Conservation (phyloP, 1,140 invertebrate genomes). For the Drosophila tropicalis region DNA sequence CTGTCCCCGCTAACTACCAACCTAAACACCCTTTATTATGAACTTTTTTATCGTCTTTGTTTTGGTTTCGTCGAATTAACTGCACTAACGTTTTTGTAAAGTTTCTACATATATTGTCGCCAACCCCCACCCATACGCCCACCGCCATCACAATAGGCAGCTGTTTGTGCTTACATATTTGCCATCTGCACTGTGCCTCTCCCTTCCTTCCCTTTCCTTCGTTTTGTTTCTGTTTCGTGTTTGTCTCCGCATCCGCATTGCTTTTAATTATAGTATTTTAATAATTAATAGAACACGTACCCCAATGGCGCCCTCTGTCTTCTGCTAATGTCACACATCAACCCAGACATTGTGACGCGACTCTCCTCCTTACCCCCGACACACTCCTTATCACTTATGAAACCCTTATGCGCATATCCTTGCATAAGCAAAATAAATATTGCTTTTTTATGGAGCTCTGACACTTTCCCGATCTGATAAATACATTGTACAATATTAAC, state of each 20-base stretch:
- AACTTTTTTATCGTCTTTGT: neutral
- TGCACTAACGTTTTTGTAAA: conserved; percentile 38
- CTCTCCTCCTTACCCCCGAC: neutral
- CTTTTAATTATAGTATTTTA: conserved; percentile 25
- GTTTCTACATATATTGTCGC: conserved; percentile 32
- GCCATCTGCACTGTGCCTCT: conserved; percentile 5
- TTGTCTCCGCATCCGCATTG: conserved; percentile 6
- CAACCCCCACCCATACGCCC: neutral
- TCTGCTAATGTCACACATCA: neutral
- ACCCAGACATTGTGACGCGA: conserved; percentile 4
- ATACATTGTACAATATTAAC: no score
- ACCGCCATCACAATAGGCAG: neutral
- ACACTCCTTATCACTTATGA: neutral
- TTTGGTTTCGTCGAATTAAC: conserved; percentile 57
- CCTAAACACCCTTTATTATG: neutral
- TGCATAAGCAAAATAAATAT: neutral
- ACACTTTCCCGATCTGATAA: no score
- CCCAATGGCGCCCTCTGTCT: conserved; percentile 18
- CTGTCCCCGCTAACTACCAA: conserved; percentile 9
- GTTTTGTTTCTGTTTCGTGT: neutral
- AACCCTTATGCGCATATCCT: neutral
- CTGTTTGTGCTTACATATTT: conserved; percentile 19
- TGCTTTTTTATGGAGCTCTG: no score
- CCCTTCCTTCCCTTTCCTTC: neutral
- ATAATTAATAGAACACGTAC: conserved; percentile 24